Percentiles rank a stretch among this genome's conserved stretches.
phyloP scores from a whole-genome alignment of 2,113 vertebrate species.

The Chrysochloris asiatica region DNA sequence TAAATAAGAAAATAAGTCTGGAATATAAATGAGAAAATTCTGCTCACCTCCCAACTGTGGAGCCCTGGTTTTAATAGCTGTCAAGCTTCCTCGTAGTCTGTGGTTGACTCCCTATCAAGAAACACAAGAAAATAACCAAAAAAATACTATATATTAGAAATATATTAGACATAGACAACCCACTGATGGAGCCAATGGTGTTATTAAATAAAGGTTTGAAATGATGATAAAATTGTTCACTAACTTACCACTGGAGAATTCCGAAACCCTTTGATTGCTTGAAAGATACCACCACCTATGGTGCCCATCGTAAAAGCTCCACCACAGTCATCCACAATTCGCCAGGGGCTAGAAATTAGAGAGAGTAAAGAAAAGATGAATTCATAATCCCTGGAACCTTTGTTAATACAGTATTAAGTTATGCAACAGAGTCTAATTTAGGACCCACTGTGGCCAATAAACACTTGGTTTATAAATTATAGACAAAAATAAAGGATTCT shows the following conservation, averaged over 20 bases:
- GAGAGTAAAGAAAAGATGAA: background rate
- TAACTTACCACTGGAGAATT: constrained; percentile 94
- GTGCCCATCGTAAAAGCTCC: constrained; percentile 98
- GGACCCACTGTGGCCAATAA: background rate
- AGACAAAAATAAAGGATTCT: background rate
- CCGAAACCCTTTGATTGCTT: constrained; percentile 96
- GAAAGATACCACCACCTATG: constrained; percentile 97
- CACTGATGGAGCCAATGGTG: background rate
- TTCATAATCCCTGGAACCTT: background rate
- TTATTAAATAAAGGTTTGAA: background rate
- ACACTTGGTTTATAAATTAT: background rate
- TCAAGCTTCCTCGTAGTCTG: constrained; percentile 93
- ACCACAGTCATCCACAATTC: constrained; percentile 98
- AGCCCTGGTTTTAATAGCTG: constrained; percentile 93
- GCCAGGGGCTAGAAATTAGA: constrained; percentile 90
- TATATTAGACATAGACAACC: background rate
- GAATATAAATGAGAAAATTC: background rate
- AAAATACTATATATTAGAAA: background rate
- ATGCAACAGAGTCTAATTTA: background rate
- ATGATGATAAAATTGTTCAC: background rate
- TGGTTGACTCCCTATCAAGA: constrained; percentile 91
- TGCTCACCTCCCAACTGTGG: constrained; percentile 94
- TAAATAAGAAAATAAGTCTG: background rate
- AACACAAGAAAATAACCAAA: background rate
- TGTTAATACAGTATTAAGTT: background rate